Evolutionary conservation across 2,888 invertebrate genomes (phyloP).

Genomic region (Xestia xanthographa): DNA sequence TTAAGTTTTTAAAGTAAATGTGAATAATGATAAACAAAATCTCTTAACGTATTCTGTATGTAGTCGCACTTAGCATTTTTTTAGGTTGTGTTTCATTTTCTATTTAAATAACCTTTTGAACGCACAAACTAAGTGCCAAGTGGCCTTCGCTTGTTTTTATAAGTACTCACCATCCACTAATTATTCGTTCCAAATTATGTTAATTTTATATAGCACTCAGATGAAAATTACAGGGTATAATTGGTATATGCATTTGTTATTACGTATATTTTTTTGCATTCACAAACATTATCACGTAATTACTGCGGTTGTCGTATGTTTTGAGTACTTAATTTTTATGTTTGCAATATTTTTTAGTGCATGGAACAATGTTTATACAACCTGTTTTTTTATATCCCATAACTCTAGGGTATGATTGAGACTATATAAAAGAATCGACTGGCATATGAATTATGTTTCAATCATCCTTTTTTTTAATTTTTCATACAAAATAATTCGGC

Average conservation of each 20-base stretch:
- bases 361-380: not conserved
- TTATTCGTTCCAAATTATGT: conserved; percentile 23
- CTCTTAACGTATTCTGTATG: not conserved
- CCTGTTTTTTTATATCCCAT: too few species aligned
- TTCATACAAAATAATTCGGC: too few species aligned
- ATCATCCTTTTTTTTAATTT: too few species aligned
- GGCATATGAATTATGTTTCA: too few species aligned
- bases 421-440: too few species aligned
- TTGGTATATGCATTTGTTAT: too few species aligned
- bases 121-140: conserved; percentile 1
- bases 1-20: not conserved
- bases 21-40: not conserved
- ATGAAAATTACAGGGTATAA: conserved; percentile 5
- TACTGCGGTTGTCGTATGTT: not conserved
- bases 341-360: not conserved
- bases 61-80: not conserved
- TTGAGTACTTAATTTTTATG: not conserved
- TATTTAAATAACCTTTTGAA: conserved; percentile 26
- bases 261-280: not conserved
- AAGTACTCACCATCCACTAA: conserved; percentile 1
- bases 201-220: conserved; percentile 7
- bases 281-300: not conserved
- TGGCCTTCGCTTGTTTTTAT: conserved; percentile 21
- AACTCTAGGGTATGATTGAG: too few species aligned
- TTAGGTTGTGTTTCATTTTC: conserved; percentile 4